These are phyloP conservation scores for Mylabris sibirica DNA, from an alignment of 2,888 invertebrate species.

Conservation along the genomic window DNA sequence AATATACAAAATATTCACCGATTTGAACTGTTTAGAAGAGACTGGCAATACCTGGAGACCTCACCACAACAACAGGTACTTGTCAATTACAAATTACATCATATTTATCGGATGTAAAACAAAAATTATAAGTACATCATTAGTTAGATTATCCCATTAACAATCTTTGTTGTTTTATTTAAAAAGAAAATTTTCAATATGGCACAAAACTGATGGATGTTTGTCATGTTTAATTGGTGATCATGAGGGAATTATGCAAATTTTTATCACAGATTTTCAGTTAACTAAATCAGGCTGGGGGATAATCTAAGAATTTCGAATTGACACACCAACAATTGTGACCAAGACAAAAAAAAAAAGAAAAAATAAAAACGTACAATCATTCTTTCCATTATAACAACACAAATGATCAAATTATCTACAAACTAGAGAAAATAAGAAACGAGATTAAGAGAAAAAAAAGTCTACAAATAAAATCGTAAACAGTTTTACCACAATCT, in stretches of 20 bases:
- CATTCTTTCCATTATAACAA: constrained; percentile 37
- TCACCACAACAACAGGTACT: neutral
- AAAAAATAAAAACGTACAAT: constrained; percentile 29
- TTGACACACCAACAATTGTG: neutral
- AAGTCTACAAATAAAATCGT: constrained; percentile 21
- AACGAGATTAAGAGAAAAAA: constrained; percentile 18
- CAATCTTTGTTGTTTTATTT: neutral
- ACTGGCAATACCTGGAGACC: neutral
- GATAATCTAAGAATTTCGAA: constrained; percentile 21
- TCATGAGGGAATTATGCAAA: constrained; percentile 5
- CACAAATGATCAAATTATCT: constrained; percentile 27
- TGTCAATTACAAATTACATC: neutral
- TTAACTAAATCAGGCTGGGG: constrained; percentile 21
- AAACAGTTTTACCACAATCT: constrained; percentile 12
- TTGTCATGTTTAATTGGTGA: constrained; percentile 26
- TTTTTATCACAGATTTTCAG: constrained; percentile 26
- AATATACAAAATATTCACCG: constrained; percentile 19
- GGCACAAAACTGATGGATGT: constrained; percentile 22
- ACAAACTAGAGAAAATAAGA: neutral
- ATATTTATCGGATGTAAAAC: constrained; percentile 17
- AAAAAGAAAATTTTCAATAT: constrained; percentile 15
- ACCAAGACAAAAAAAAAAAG: neutral
- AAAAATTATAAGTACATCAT: constrained; percentile 13
- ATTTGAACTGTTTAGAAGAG: neutral
- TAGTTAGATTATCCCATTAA: constrained; percentile 25